phyloP scores from a whole-genome alignment of 2,797 vertebrate species.

The Spinibarbus caldwelli region DNA sequence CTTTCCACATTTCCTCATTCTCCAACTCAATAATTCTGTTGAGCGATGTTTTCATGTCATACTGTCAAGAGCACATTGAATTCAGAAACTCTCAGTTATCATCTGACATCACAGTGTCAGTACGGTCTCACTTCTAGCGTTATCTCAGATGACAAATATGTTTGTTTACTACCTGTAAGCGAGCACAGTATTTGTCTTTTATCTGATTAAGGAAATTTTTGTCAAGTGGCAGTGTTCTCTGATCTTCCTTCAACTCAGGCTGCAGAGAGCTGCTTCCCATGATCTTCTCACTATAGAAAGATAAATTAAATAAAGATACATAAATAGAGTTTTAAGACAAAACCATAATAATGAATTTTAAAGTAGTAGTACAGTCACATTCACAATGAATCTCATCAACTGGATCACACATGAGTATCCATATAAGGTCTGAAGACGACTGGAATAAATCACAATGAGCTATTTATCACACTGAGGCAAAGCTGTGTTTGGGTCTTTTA shows the following conservation, averaged over 20 bases:
- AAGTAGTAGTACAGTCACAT: neutral
- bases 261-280: slow-evolving; percentile 79
- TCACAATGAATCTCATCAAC: neutral
- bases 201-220: slow-evolving; percentile 71
- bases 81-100: neutral
- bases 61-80: slow-evolving; percentile 68
- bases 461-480: neutral
- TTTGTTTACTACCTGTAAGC: slow-evolving; percentile 68
- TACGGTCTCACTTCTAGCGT: neutral
- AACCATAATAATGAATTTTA: neutral
- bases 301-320: neutral
- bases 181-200: slow-evolving; percentile 69
- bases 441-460: neutral
- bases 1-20: slow-evolving; percentile 75
- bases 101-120: neutral
- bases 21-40: slow-evolving; percentile 77
- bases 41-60: slow-evolving; percentile 74
- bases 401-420: neutral
- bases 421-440: neutral
- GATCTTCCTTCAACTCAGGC: slow-evolving; percentile 77
- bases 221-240: slow-evolving; percentile 72
- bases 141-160: neutral
- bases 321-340: neutral
- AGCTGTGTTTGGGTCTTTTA: neutral
- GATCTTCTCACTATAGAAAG: slow-evolving; percentile 60